Evolutionary conservation across 2,888 invertebrate genomes (phyloP), one percentile per base, ranked within the genome.

Genomic region (Rhopalosiphum nymphaeae): DNA sequence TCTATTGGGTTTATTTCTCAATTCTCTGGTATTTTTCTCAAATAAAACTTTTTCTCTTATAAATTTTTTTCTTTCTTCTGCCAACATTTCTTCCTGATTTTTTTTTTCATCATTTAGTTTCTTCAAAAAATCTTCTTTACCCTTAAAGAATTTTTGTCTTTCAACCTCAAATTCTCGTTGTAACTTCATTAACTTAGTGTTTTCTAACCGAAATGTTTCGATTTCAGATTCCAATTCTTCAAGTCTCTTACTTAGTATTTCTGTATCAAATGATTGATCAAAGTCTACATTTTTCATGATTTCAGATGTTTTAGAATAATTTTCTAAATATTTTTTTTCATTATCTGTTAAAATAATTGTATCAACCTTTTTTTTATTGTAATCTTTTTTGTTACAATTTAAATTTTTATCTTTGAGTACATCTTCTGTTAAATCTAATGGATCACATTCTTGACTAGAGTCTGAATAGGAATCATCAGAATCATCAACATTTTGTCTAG

Each of bases 61-160:
- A 21, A 98, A 95, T 95, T 97, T 97, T 95, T 97, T 97, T 95
- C 97, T 97, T 95, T 97, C 97, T 95, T 97, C 97, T 94, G 97
- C 97, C 95, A 97, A 95, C 95, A 97, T 97, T 95, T 97, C 97
- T 95, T 97, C 97, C 49, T 97, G 96, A 95, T 97, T 96, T 91
- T 97, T 97, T 95, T 97, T 97, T 95, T 97, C 97, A 94, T 97
- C 97, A 95, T 97, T 96, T 95, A 96, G 96, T 89, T 96, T 96
- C 91, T 95, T 96, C 94, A 96, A 96, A 94, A 96, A 96, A 92
- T 96, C 95, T 86, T 96, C 96, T 95, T 97, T 97, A 94, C 97
- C 97, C 95, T 96, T 96, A 95, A 96, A 96, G 95, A 96, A 97
- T 96, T 96, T 96, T 96, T 95, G 96, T 96, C 95, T 96, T 96